Base-by-base conservation (phyloP, 1,140 invertebrate genomes). In the Ectropis grisescens region DNA sequence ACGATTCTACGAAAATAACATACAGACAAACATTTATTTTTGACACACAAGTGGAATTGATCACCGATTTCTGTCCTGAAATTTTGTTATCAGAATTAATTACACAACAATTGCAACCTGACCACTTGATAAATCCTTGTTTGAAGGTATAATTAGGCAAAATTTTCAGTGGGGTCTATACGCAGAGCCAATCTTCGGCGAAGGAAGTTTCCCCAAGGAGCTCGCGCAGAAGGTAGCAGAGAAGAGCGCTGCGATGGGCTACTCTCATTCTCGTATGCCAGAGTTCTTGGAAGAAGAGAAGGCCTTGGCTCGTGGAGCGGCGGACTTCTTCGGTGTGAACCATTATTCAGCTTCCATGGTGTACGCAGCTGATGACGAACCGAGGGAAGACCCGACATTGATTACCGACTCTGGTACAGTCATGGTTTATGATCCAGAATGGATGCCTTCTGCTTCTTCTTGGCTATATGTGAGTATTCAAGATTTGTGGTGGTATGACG, bases 281-380 rank as follows among this genome's bases (percentile, higher is more conserved):
- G 46, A 60, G 29, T 85, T 88, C 27, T 62, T 71, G 0, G 32
- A 69, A n/a, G 58, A 84, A 31, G 86, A 86, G 69, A 82, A 75
- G 1, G 30, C 75, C 23, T 66, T 75, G 13, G 82, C 88, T 1
- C 83, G 80, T 35, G 89, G 88, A 16, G 69, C 85, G 6, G 67
- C 70, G 2, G 88, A 90, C 50, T 90, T 89, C 79, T 85, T 89
- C 23, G 88, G 87, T 9, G 60, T 90, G 1, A 89, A 89, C 38
- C 81, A 85, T 23, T 90, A 90, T 36, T 85, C 85, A 1, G 67
- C 79, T 1, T 45, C n/a, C 2, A 11, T 61, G 1, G 30, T 62
- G 13, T 60, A 55, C 3, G 52, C 56, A 0, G 41, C 38, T 11
- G 36, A 53, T 24, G 10, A 60, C 28, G 37, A 47, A 5, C 2